Conservation (phyloP, 2,888 invertebrate species). For the Nephrotoma appendiculata region DNA sequence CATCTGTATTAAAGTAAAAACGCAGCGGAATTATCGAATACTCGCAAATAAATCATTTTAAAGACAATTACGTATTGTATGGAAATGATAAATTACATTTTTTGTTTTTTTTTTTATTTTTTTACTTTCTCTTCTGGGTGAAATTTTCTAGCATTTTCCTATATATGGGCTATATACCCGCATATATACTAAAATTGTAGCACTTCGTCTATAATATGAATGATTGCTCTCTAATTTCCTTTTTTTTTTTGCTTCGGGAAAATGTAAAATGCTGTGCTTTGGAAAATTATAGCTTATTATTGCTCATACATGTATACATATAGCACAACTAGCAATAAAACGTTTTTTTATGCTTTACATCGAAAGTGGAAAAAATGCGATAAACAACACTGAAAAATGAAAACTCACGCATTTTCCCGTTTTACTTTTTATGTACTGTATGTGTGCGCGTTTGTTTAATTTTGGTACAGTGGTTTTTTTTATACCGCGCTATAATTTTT, state of each 20-base stretch:
- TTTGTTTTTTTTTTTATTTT: background rate
- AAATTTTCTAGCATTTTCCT: background rate
- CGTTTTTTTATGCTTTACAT: background rate
- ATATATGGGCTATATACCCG: background rate
- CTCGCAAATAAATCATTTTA: background rate
- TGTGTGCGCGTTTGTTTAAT: background rate
- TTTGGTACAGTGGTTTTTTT: background rate
- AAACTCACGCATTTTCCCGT: background rate
- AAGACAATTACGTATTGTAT: background rate
- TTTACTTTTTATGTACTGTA: background rate
- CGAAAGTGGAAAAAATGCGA: background rate
- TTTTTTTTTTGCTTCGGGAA: background rate
- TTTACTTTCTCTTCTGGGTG: background rate
- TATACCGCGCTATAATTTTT: background rate
- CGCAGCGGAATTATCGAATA: too few relatives aligned
- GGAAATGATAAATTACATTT: background rate
- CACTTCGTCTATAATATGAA: background rate
- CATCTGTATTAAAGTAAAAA: too few relatives aligned
- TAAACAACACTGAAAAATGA: background rate
- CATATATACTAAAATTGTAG: background rate
- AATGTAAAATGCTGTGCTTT: background rate
- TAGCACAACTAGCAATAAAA: background rate
- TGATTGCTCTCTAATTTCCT: background rate
- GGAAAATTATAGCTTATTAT: background rate
- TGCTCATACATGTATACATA: background rate